phyloP scores from a whole-genome alignment of 2,888 invertebrate genomes.

The Diarsia mendica region DNA sequence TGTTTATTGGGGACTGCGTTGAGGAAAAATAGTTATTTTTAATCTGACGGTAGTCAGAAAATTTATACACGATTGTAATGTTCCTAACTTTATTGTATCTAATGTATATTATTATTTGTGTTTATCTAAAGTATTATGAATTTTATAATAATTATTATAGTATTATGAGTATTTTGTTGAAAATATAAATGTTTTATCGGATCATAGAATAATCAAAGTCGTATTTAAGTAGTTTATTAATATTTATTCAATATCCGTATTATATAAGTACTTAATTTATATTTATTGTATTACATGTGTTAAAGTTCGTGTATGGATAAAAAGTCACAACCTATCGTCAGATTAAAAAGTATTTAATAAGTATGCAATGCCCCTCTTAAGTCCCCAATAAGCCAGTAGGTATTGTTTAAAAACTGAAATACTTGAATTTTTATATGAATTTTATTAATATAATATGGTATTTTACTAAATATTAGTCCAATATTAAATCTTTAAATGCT shows the following conservation, averaged over 20 bases:
- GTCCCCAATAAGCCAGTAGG: constrained; percentile 72
- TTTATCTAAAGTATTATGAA: constrained; percentile 31
- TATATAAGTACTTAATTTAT: constrained; percentile 66
- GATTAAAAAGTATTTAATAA: constrained; percentile 39
- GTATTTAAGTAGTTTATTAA: constrained; percentile 52
- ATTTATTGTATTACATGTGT: constrained; percentile 42
- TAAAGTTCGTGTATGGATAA: constrained; percentile 47
- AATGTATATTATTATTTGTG: constrained; percentile 35
- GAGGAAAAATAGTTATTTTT: constrained; percentile 37
- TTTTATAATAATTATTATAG: constrained; percentile 14
- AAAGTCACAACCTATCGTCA: constrained; percentile 52
- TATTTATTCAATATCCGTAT: constrained; percentile 42
- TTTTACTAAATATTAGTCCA: constrained; percentile 90
- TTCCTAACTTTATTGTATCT: constrained; percentile 61
- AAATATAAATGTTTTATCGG: constrained; percentile 23
- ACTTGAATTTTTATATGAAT: constrained; percentile 90
- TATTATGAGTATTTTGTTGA: constrained; percentile 34
- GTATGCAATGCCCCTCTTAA: constrained; percentile 51
- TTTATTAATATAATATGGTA: constrained; percentile 90
- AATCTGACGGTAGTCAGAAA: constrained; percentile 44
- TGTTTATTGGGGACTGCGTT: constrained; percentile 56
- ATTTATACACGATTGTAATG: constrained; percentile 49
- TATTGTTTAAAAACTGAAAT: constrained; percentile 88
- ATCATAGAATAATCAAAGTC: constrained; percentile 8
- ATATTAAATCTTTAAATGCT: constrained; percentile 86